Conservation (phyloP, 2,113 vertebrate genomes). For the Xenopus tropicalis region UCB_Xtro_10.0 CM004443.2:117523501-117524000, state of each 20-base stretch:
- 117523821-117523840: no score
- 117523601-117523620: constrained; percentile 1
- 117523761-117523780: not conserved
- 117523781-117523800: constrained; percentile 15
- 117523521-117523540: no score
- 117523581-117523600: constrained; percentile 9
- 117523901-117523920: no score
- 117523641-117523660: constrained; percentile 7
- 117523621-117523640: constrained; percentile 10
- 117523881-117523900: no score
- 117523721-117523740: not conserved
- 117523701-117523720: not conserved
- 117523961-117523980: no score
- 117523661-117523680: constrained; percentile 9
- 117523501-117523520: no score
- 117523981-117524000: no score
- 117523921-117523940: no score
- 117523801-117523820: not conserved
- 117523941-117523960: no score
- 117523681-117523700: constrained; percentile 10
- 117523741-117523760: constrained; percentile 1
- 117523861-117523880: no score
- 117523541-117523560: constrained; percentile 7
- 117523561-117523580: constrained; percentile 4
- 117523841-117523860: no score